Base-by-base conservation (phyloP, 2,797 vertebrate species). In the Discoglossus pictus region DNA sequence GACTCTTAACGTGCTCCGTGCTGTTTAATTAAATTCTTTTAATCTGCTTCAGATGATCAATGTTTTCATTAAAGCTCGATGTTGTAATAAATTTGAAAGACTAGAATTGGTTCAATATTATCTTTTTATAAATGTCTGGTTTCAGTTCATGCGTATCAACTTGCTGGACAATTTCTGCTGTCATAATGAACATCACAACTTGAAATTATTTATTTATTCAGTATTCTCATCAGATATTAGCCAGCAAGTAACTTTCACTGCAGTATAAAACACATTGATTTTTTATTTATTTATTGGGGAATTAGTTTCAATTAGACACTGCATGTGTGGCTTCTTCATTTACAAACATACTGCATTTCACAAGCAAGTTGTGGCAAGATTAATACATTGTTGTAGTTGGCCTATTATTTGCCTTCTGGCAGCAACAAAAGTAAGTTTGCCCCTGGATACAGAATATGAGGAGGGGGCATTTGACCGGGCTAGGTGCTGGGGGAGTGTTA, bases 61-160 rank as follows among this genome's bases (percentile, higher is more conserved):
- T 50, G 46, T 50, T 50, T 50, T 50, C 46, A 50, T 50, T 50
- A 50, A 21, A 25, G 46, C 46, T 50, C n/a, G 27, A 50, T 31
- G 27, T 31, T 50, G 46, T 27, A 50, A 23, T 50, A 50, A 50
- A 25, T 50, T 50, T 50, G 13, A 21, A 50, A 50, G 6, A 25
- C 10, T 23, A 27, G 21, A 50, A 25, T 50, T 27, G 46, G 46
- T 25, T 50, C 46, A 25, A 21, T 50, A 25, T 50, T 25, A n/a
- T n/a, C n/a, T 25, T 15, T 50, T 20, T 25, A 21, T 50, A 23
- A 13, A 13, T 50, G 46, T 25, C 46, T 50, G 46, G 13, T 27
- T 50, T 50, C 23, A n/a, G 11, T 5, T 11, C 11, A 12, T 2
- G 35, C 35, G 10, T 50, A 23, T 50, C 46, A 50, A 21, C 27